Base-by-base conservation (phyloP, 2,113 vertebrate species). In the Choloepus hoffmanni region DNA sequence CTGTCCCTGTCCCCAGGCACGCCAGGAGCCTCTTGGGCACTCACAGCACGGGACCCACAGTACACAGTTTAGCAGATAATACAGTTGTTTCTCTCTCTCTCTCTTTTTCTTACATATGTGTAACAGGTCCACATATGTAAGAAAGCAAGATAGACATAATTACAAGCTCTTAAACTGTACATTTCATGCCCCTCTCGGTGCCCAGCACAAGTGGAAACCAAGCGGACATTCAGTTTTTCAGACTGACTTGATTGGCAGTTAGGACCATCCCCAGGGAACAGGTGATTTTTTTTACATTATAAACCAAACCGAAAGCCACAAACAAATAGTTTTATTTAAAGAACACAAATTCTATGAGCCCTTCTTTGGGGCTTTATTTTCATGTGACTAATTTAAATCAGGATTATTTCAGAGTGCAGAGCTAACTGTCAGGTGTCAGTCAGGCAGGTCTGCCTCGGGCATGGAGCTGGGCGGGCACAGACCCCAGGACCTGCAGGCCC, bases 331-430 rank as follows among this genome's bases (percentile, higher is more conserved):
- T 76, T 74, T 74, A 90, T 92, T 96, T 95, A 73, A 90, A 14
- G 90, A 72, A 23, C 73, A 81, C 68, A 92, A 1, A 62, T 87
- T 65, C 79, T 89, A 43, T 14, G 43, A 81, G 76, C 21, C 65
- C 58, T 33, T 84, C 55, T 85, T 65, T 79, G 70, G 83, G 79
- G n/a, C 23, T 92, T 89, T 72, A 48, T 96, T 94, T 96, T 88
- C 67, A 26, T 85, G 53, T 77, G 19, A 33, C 82, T 90, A 6
- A 94, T 84, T 89, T 97, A 92, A 95, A 81, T 92, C n/a, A 65
- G 65, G 24, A n/a, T 76, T 81, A 30, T 92, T 97, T 81, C 55
- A 87, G 90, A 70, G 16, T 10, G 2, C 24, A 48, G 77, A 84
- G 15, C 88, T 79, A 72, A n/a, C 43, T 7, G 40, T 86, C 2